Conservation (phyloP, 2,888 invertebrate species). For the Sepioteuthis lessoniana region DNA sequence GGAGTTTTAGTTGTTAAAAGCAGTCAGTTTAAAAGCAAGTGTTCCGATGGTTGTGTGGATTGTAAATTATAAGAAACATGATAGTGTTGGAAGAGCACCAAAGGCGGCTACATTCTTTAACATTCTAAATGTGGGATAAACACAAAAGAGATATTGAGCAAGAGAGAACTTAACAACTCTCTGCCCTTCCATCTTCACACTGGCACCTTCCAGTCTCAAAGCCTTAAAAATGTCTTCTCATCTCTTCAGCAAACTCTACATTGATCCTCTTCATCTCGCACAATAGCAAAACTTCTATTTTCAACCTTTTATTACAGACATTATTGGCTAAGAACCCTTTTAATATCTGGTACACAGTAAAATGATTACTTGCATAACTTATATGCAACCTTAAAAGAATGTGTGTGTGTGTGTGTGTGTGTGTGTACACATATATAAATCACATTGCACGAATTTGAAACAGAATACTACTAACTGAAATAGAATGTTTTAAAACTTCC, state of each 20-base stretch:
- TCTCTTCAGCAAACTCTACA: neutral
- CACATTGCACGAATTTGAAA: no score
- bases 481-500: no score
- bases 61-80: conserved; percentile 1
- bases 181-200: neutral
- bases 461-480: no score
- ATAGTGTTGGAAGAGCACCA: neutral
- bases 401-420: neutral
- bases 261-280: neutral
- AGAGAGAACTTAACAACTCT: neutral
- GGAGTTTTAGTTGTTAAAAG: neutral
- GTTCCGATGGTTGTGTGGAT: neutral
- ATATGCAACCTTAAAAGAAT: no score
- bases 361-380: no score
- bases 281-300: neutral
- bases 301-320: neutral
- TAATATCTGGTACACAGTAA: neutral
- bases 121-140: conserved; percentile 18
- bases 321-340: neutral
- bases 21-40: neutral
- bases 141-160: conserved; percentile 12
- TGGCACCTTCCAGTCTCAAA: neutral
- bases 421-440: no score
- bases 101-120: neutral
- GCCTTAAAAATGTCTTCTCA: neutral